Base-by-base conservation (phyloP, 1,140 invertebrate genomes). In the Drosophila santomea region DNA sequence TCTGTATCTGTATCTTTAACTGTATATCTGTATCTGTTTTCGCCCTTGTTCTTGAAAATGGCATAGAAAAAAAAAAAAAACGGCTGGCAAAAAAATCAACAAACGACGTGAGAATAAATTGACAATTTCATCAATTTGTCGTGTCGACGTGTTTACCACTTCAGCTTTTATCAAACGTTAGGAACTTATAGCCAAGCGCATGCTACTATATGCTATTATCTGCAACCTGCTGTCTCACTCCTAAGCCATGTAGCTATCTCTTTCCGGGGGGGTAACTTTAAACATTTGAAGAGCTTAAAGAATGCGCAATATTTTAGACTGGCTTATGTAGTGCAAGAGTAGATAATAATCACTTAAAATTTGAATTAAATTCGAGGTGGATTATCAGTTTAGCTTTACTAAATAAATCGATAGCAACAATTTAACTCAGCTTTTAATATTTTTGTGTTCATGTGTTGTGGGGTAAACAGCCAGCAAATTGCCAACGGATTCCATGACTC, bases 91-190 rank as follows among this genome's bases (percentile, higher is more conserved):
- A 64, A 61, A 73, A 74, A 62, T 56, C 47, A 44, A 58, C 68
- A 82, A 85, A 86, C 83, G 78, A 82, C 48, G 74, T 88, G 82
- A 78, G 78, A 88, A 85, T 85, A 85, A 85, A 85, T 85, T 78
- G 82, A 78, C 82, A 81, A 85, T 86, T 78, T 75, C 80, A 80
- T 83, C 80, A 80, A 84, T 83, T 79, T 79, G 67, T 59, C 59
- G 43, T 58, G 62, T 75, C 66, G 74, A 74, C 82, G 82, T 79
- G 71, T 78, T 75, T 61, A 79, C 78, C 60, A 73, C 58, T 66
- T 73, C 62, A 81, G 60, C 39, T 47, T 48, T 25, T 45, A 39
- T 23, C 44, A 72, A 35, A 17, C 32, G 32, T 47, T 39, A 36
- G 43, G 10, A 38, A 28, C 64, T 71, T 67, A 45, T 56, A 69